These are phyloP conservation scores for Agrilus planipennis DNA, from an alignment of 1,140 invertebrate genomes.

Conservation along the genomic window DNA sequence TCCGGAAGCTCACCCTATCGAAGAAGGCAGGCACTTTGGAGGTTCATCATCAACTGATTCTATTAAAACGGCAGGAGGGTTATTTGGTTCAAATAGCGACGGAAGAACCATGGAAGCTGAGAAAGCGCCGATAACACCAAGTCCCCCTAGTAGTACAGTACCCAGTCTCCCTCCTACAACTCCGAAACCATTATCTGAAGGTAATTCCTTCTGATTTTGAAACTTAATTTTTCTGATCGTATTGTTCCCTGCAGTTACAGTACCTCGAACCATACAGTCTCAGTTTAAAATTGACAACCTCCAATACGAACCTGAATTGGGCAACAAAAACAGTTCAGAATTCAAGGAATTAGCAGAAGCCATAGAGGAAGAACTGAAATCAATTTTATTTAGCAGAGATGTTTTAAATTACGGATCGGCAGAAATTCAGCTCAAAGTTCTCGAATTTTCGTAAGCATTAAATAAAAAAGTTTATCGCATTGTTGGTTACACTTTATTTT, in stretches of 20 bases:
- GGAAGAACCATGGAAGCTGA: too few relatives aligned
- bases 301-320: conserved; percentile 44
- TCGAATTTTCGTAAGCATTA: conserved; percentile 43
- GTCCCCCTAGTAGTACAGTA: conserved; percentile 37
- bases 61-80: background rate
- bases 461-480: background rate
- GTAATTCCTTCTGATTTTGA: conserved; percentile 12
- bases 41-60: conserved; percentile 4
- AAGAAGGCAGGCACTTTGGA: conserved; percentile 29
- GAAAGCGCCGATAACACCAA: conserved; percentile 20
- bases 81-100: conserved; percentile 12
- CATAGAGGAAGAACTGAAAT: conserved; percentile 45
- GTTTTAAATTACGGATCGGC: conserved; percentile 39
- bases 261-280: conserved; percentile 54
- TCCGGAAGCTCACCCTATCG: conserved; percentile 34
- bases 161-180: conserved; percentile 38
- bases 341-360: conserved; percentile 45
- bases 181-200: conserved; percentile 31
- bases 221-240: conserved; percentile 2
- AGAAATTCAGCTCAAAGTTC: conserved; percentile 47
- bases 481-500: conserved; percentile 9
- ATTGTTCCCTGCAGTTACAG: conserved; percentile 32
- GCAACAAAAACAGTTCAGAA: conserved; percentile 45
- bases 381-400: conserved; percentile 39
- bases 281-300: conserved; percentile 53